A percentile compares a stretch with the other conserved stretches of the same genome.
These are phyloP conservation scores for Andinoacara biseriatus DNA, from an alignment of 2,113 vertebrate species.

Conservation along the genomic window DNA sequence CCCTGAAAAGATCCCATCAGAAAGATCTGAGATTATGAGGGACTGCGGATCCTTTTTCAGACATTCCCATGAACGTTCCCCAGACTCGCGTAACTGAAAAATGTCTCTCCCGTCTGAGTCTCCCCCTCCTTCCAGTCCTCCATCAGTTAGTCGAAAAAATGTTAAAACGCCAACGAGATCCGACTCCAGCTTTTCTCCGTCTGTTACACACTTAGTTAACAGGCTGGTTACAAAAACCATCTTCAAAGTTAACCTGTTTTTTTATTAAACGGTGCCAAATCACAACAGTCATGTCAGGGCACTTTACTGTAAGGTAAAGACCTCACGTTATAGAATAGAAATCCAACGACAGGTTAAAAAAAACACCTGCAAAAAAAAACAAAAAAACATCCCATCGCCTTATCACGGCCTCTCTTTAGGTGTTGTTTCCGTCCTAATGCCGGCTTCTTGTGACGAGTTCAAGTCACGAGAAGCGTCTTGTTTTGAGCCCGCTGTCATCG, in stretches of 20 bases:
- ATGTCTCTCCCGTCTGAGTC: too few relatives aligned
- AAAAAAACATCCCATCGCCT: not conserved
- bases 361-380: slow-evolving; percentile 6
- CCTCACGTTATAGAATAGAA: not conserved
- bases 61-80: rapidly evolving
- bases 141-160: not conserved
- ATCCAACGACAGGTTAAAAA: not conserved
- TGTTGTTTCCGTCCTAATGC: not conserved
- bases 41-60: not conserved
- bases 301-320: not conserved
- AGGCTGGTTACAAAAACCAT: not conserved
- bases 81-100: not conserved
- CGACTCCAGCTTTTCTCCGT: not conserved
- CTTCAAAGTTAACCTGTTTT: not conserved
- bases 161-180: not conserved
- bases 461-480: not conserved
- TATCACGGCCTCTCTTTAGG: not conserved
- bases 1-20: not conserved
- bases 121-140: not conserved
- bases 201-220: not conserved
- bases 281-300: slow-evolving; percentile 1
- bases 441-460: not conserved
- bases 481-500: not conserved
- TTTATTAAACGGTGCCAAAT: not conserved
- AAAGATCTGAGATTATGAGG: not conserved